These are phyloP conservation scores for Bothrops alternatus DNA, from an alignment of 2,797 vertebrate genomes.

Conservation along the genomic window DNA sequence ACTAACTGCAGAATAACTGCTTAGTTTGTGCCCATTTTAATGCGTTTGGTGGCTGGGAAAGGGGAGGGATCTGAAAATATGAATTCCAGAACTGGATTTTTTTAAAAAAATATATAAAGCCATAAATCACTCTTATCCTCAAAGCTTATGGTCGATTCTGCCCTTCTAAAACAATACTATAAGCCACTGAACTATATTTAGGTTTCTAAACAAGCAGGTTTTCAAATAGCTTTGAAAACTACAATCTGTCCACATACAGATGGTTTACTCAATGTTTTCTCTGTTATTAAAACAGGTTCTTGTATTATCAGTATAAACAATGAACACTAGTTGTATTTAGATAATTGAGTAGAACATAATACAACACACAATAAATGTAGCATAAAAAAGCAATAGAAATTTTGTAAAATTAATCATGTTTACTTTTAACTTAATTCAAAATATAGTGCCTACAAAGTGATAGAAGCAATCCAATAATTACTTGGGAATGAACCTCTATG, in stretches of 20 bases:
- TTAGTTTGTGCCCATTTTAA: background rate
- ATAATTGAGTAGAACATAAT: slow-evolving; percentile 42
- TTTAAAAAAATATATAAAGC: background rate
- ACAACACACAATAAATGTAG: background rate
- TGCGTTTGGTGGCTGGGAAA: background rate
- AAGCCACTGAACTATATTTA: slow-evolving; percentile 24
- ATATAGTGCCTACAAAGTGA: background rate
- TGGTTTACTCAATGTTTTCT: slow-evolving; percentile 54
- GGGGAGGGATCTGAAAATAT: background rate
- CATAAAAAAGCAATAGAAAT: background rate
- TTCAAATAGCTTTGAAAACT: slow-evolving; percentile 46
- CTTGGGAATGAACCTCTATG: background rate
- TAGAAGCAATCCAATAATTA: background rate
- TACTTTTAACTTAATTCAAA: slow-evolving; percentile 7
- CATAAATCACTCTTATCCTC: background rate
- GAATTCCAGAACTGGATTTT: background rate
- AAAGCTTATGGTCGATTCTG: background rate
- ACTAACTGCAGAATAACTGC: background rate
- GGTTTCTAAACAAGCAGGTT: slow-evolving; percentile 27
- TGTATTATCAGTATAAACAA: slow-evolving; percentile 42
- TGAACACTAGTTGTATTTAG: slow-evolving; percentile 27
- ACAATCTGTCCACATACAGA: slow-evolving; percentile 60
- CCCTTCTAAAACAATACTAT: slow-evolving; percentile 12
- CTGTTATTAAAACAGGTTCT: slow-evolving; percentile 1
- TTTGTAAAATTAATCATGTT: slow-evolving; percentile 2